Evolutionary conservation across 2,888 invertebrate species (phyloP).

Genomic region (Zonitis immaculata): DNA sequence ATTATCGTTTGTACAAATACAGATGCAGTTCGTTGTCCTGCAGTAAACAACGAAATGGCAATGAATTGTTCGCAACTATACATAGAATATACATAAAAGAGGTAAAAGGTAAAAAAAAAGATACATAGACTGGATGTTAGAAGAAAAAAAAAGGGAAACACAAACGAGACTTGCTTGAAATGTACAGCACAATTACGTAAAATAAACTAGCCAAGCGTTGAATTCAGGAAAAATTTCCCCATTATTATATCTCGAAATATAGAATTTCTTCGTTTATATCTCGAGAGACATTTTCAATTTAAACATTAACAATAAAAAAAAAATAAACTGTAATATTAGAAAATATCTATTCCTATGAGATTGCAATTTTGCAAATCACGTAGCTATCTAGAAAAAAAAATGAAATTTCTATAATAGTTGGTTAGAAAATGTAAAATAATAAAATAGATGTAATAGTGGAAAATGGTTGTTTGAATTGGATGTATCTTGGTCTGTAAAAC

Average conservation of each 20-base stretch:
- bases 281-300: neutral
- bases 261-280: neutral
- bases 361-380: neutral
- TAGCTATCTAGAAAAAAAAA: neutral
- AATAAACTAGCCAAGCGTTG: neutral
- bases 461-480: too few relatives aligned
- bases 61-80: neutral
- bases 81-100: neutral
- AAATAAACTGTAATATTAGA: neutral
- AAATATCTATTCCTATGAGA: neutral
- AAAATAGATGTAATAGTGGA: neutral
- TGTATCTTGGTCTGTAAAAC: neutral
- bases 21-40: neutral
- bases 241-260: too few relatives aligned
- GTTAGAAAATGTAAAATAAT: neutral
- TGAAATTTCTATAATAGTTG: too few relatives aligned
- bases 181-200: neutral
- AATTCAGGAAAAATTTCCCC: neutral
- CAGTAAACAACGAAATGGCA: neutral
- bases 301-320: too few relatives aligned
- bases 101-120: neutral
- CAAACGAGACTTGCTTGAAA: neutral
- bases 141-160: too few relatives aligned
- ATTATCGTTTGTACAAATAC: neutral
- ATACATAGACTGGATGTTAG: neutral